Conservation (phyloP, 2,797 vertebrate species). For the Tokudaia tokunoshimensis region DNA sequence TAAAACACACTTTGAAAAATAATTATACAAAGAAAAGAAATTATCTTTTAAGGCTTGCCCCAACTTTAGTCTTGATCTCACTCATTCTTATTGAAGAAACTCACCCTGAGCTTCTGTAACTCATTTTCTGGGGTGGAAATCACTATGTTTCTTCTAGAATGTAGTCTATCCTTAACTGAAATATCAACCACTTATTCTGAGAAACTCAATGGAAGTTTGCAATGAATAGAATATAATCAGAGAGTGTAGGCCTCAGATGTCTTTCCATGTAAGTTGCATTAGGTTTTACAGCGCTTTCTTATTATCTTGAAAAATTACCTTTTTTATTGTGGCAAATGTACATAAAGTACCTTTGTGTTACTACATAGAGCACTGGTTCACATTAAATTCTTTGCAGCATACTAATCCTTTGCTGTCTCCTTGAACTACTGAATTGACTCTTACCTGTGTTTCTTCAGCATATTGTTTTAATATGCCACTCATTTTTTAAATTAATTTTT, state of each 20-base stretch:
- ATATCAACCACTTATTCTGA: not conserved
- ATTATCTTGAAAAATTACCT: slow-evolving; percentile 9
- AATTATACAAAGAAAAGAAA: not conserved
- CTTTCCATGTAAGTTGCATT: not conserved
- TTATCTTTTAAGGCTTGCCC: not conserved
- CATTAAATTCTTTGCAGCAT: not conserved
- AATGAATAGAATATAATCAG: not conserved
- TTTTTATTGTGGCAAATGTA: not conserved
- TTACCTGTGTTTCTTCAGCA: not conserved
- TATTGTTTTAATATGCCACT: slow-evolving; percentile 29
- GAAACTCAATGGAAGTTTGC: not conserved
- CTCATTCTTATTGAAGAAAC: not conserved
- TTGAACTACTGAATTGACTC: not conserved
- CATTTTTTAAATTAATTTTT: not conserved
- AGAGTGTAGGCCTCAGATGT: not conserved
- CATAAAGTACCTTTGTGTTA: not conserved
- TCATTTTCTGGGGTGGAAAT: not conserved
- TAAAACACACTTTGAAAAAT: slow-evolving; percentile 10
- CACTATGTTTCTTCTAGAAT: not conserved
- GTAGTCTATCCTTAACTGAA: not conserved
- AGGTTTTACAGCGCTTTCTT: not conserved
- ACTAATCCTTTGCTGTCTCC: not conserved
- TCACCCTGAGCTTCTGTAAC: not conserved
- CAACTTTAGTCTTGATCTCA: not conserved
- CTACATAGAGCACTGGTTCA: not conserved